These are phyloP conservation scores for Lytechinus variegatus DNA, from an alignment of 35 echinoderm and acorn worm species.

Conservation along the genomic window DNA sequence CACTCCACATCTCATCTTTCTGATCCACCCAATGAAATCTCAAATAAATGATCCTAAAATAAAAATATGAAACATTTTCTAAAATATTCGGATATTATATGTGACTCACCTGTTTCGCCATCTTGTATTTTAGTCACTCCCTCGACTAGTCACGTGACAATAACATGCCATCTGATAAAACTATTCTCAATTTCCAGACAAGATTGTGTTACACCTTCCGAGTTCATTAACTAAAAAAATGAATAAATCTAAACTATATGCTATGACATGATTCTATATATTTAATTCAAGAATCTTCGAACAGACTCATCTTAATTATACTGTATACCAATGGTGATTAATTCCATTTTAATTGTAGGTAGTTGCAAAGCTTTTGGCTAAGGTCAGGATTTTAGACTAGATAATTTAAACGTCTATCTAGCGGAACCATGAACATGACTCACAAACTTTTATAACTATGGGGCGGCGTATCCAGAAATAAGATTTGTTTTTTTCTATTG, in stretches of 20 bases:
- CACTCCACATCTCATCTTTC: neutral
- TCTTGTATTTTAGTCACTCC: conserved; percentile 38
- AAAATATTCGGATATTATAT: neutral
- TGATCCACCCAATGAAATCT: neutral
- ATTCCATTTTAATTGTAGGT: too few relatives aligned
- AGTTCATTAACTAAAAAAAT: too few relatives aligned
- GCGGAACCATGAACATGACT: neutral
- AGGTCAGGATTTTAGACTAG: neutral
- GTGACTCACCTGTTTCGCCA: conserved; percentile 43
- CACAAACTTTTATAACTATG: neutral
- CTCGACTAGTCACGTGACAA: conserved; percentile 34
- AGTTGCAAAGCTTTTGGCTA: too few relatives aligned
- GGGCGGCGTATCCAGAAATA: too few relatives aligned
- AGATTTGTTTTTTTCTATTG: too few relatives aligned
- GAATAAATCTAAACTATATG: too few relatives aligned
- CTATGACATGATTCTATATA: too few relatives aligned
- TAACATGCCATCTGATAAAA: conserved; percentile 16
- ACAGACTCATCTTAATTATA: too few relatives aligned
- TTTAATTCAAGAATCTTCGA: too few relatives aligned
- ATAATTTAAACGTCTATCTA: neutral
- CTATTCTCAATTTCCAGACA: neutral
- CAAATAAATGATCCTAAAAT: neutral
- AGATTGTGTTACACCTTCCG: neutral
- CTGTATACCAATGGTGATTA: too few relatives aligned
- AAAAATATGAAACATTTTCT: neutral